Percentiles rank a stretch among this genome's conserved stretches.
Evolutionary conservation across 2,113 vertebrate genomes (phyloP).

Genomic region (Onychostoma macrolepis): DNA sequence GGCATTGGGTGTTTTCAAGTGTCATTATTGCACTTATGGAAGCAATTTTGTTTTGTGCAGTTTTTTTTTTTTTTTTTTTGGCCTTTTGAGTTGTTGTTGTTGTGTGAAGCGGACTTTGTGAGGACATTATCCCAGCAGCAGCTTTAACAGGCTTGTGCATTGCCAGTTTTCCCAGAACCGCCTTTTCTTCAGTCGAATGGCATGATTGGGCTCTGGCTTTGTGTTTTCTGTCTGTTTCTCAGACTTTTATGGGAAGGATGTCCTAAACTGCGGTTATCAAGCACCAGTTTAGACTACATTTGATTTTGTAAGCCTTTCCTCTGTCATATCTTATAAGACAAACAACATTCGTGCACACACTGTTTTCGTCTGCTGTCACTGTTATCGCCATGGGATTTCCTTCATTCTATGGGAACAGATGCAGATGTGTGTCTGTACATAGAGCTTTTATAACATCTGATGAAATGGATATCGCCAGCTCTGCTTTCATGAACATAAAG

Average conservation of each 20-base stretch:
- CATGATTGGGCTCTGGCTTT: background rate
- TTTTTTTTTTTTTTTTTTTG: background rate
- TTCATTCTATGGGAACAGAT: conserved; percentile 39
- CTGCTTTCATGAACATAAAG: background rate
- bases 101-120: background rate
- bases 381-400: conserved; percentile 44
- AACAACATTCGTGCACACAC: background rate
- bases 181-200: background rate
- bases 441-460: background rate
- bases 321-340: conserved; percentile 31
- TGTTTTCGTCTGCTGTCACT: conserved; percentile 29
- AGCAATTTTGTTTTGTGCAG: background rate
- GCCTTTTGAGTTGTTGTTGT: background rate
- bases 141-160: no score
- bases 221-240: conserved; percentile 18
- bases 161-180: background rate
- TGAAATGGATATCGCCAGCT: background rate
- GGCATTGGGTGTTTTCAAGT: background rate
- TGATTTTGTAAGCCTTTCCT: conserved; percentile 18
- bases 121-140: background rate
- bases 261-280: background rate
- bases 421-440: conserved; percentile 9
- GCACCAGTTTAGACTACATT: conserved; percentile 34
- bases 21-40: background rate
- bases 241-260: conserved; percentile 26